These are phyloP conservation scores for Lycocorax pyrrhopterus DNA, from an alignment of 2,113 vertebrate genomes.

Conservation along the genomic window DNA sequence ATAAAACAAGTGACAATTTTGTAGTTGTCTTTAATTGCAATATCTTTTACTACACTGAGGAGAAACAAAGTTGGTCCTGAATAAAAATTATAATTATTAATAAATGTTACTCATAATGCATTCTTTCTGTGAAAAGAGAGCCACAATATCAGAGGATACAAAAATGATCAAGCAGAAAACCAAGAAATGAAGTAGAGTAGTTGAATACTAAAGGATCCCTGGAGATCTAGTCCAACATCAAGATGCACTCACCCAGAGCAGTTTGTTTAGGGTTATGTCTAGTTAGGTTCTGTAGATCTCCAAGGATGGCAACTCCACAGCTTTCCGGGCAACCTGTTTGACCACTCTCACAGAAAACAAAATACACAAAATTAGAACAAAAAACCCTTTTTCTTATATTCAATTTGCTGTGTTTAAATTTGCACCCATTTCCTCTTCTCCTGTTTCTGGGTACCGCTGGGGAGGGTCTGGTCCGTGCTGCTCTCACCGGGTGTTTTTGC, in stretches of 20 bases:
- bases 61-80: neutral
- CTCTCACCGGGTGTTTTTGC: neutral
- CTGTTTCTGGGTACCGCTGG: neutral
- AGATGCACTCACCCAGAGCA: neutral
- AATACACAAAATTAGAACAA: neutral
- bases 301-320: too few species aligned
- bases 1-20: neutral
- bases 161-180: neutral
- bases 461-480: neutral
- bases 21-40: neutral
- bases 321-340: neutral
- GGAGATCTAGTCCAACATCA: neutral
- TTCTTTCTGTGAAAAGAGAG: neutral
- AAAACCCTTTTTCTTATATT: fast-evolving
- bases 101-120: neutral
- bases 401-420: neutral
- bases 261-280: neutral
- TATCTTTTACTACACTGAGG: neutral
- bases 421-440: too few species aligned
- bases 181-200: neutral
- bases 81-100: conserved; percentile 17
- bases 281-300: neutral
- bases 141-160: neutral
- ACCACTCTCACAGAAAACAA: neutral
- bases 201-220: neutral